A percentile compares a stretch with the other conserved stretches of the same genome.
Evolutionary conservation across 2,888 invertebrate genomes (phyloP).

Genomic region (Bombylius discolor): DNA sequence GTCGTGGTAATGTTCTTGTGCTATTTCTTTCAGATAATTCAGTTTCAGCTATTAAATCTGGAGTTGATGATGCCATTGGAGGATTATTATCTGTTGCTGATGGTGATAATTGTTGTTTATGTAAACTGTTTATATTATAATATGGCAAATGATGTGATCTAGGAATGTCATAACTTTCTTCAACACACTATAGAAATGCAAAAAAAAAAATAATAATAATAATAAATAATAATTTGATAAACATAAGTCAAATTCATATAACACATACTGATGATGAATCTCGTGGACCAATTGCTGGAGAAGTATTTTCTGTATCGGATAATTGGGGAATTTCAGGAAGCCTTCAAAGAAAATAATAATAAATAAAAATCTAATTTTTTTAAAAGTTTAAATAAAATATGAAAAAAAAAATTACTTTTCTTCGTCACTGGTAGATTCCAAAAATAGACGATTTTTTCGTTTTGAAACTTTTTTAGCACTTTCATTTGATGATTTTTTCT

Average conservation of each 20-base stretch:
- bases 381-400: background rate
- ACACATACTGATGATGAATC: slow-evolving; percentile 26
- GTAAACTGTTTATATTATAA: slow-evolving; percentile 29
- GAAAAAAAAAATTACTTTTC: slow-evolving; percentile 24
- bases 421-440: slow-evolving; percentile 33
- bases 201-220: background rate
- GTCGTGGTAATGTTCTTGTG: slow-evolving; percentile 24
- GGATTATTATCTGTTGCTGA: slow-evolving; percentile 1
- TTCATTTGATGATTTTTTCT: slow-evolving; percentile 41
- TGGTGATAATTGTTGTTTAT: slow-evolving; percentile 17
- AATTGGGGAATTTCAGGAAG: slow-evolving; percentile 30
- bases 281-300: slow-evolving; percentile 34
- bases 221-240: background rate
- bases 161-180: slow-evolving; percentile 58
- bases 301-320: slow-evolving; percentile 36
- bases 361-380: background rate
- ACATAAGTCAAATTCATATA: background rate
- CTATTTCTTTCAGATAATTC: slow-evolving; percentile 16
- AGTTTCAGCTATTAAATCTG: slow-evolving; percentile 27
- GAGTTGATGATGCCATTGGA: slow-evolving; percentile 32
- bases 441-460: slow-evolving; percentile 35
- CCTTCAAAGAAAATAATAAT: background rate
- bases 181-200: slow-evolving; percentile 21
- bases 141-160: slow-evolving; percentile 47
- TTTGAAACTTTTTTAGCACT: slow-evolving; percentile 44